Evolutionary conservation across 2,888 invertebrate species (phyloP), one percentile per base, ranked within the genome.

Genomic region (Meloe dianella): DNA sequence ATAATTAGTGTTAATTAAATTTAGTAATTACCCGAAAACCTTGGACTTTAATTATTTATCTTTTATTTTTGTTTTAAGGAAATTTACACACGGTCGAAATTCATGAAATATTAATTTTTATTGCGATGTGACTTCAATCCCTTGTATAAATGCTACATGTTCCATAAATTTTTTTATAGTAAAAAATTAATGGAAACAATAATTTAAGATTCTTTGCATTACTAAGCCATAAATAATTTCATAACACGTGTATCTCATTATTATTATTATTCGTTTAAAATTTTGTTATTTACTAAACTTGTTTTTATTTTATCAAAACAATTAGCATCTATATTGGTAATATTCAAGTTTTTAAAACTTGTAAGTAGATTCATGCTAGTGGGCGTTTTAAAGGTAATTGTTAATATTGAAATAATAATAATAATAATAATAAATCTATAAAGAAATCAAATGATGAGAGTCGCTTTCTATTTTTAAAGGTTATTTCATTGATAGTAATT

Each of bases 401-500:
- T 73, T 72, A 73, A 72, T 73, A 71, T 61, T 66, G 63, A 63
- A 65, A 62, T 62, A 71, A 47, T 20, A 35, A 14, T 41, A 17
- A 47, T 47, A 47, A 20, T 47, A 20, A 22, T 22, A 47, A 20
- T 47, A 20, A 47, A 20, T 20, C 10, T 62, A 67, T 65, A 71
- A 60, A 63, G 63, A 62, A 62, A 66, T 58, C 63, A 58, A 67
- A 41, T 22, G 68, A 73, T 68, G 73, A 73, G 66, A 67, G 54
- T 66, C 62, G 74, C 77, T 79, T 79, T 79, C 79, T 79, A 79
- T 78, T 79, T 78, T 77, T 77, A 78, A 77, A 77, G 73, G 74
- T 79, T 79, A 74, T 73, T 74, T 75, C 77, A 76, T 73, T 64
- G 17, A 58, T 30, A 32, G 38, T 63, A 67, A 67, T 67, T 67